Conservation (phyloP, 2,888 invertebrate species). For the Cyclophora punctaria region DNA sequence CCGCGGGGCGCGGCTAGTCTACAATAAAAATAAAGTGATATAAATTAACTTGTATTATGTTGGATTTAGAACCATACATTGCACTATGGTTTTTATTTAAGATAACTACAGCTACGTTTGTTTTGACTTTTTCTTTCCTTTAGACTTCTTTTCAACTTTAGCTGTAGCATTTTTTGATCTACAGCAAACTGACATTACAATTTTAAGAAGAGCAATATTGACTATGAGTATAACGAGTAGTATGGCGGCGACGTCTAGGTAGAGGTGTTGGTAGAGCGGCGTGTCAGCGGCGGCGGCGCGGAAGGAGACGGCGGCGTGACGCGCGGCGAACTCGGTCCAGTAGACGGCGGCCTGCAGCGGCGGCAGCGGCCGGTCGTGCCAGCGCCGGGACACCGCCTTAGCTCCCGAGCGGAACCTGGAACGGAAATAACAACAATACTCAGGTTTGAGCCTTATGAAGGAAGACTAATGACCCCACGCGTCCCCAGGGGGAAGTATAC, state of each 20-base stretch:
- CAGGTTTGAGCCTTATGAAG: no score
- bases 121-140: background rate
- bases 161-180: background rate
- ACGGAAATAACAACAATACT: no score
- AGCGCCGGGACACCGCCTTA: slow-evolving; percentile 66
- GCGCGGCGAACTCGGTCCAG: slow-evolving; percentile 78
- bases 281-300: slow-evolving; percentile 60
- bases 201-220: background rate
- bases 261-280: slow-evolving; percentile 64
- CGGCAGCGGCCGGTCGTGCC: slow-evolving; percentile 72
- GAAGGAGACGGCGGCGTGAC: slow-evolving; percentile 55
- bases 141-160: background rate
- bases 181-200: background rate
- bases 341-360: slow-evolving; percentile 76
- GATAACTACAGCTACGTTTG: no score
- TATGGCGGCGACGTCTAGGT: slow-evolving; percentile 43
- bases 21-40: no score
- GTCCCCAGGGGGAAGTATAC: no score
- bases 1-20: no score
- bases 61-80: no score
- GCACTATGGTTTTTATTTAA: no score
- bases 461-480: no score
- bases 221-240: slow-evolving; percentile 5
- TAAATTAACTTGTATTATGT: no score
- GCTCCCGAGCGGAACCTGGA: slow-evolving; percentile 52